Evolutionary conservation across 2,888 invertebrate genomes (phyloP).

Genomic region (Stenchaetothrips biformis): DNA sequence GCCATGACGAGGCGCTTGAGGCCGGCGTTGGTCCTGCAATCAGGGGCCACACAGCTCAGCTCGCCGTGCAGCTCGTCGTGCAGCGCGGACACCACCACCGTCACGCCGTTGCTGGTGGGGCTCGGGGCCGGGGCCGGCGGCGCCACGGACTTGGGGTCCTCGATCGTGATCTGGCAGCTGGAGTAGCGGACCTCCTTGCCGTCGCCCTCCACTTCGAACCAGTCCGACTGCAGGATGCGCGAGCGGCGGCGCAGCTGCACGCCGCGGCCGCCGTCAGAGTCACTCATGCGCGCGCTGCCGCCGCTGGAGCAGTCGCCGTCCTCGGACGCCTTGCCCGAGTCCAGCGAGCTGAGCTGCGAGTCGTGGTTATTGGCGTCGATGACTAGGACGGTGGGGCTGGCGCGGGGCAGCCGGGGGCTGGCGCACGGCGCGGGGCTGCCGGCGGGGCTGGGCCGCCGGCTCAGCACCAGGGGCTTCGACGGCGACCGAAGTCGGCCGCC

Average conservation of each 20-base stretch:
- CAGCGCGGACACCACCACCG: background rate
- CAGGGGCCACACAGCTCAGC: background rate
- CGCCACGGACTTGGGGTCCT: conserved; percentile 44
- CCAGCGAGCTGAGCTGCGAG: conserved; percentile 28
- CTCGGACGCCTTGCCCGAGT: conserved; percentile 26
- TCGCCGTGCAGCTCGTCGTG: background rate
- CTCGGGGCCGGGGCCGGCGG: background rate
- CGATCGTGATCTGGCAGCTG: conserved; percentile 56
- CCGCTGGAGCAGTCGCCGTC: conserved; percentile 8
- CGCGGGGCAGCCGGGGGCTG: background rate
- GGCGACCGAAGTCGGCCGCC: conserved; percentile 27
- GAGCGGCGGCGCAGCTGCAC: conserved; percentile 45
- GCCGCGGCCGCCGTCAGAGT: conserved; percentile 38
- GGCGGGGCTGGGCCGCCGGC: conserved; percentile 26
- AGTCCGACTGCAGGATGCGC: conserved; percentile 41
- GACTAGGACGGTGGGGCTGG: conserved; percentile 32
- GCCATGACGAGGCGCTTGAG: conserved; percentile 51
- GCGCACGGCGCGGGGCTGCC: background rate
- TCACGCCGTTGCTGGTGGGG: conserved; percentile 24
- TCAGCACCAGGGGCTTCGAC: conserved; percentile 21
- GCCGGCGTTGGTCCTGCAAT: conserved; percentile 9
- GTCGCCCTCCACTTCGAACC: conserved; percentile 52
- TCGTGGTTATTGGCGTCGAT: conserved; percentile 27
- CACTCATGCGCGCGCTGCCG: conserved; percentile 26
- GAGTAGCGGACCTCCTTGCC: conserved; percentile 53